Percentiles rank a stretch among this genome's conserved stretches.
phyloP scores from a whole-genome alignment of 1,140 invertebrate species.

The Phthorimaea operculella region DNA sequence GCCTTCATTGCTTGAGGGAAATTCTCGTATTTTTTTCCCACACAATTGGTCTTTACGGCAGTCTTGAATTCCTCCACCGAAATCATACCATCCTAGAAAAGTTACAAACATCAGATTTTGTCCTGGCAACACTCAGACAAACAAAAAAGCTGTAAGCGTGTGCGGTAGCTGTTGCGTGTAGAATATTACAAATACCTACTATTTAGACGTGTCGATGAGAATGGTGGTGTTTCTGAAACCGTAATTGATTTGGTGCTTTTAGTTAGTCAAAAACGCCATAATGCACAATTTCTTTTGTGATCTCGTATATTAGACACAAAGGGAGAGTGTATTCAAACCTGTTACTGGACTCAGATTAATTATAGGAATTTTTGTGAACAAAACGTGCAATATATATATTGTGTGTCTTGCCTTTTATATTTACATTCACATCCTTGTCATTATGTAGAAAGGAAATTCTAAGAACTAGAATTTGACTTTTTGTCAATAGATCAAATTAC shows the following conservation, averaged over 20 bases:
- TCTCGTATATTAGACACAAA: background rate
- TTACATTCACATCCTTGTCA: no score
- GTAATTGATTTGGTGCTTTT: constrained; percentile 2
- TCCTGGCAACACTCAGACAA: background rate
- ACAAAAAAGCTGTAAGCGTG: constrained; percentile 25
- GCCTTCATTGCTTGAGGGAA: constrained; percentile 85
- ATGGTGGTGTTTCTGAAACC: constrained; percentile 3
- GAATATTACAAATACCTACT: constrained; percentile 2
- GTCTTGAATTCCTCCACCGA: constrained; percentile 84
- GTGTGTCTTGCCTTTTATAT: background rate
- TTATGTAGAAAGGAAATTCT: no score
- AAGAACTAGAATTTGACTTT: no score
- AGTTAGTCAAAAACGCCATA: background rate
- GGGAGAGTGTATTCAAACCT: background rate
- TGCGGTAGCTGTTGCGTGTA: constrained; percentile 24
- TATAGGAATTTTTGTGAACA: background rate
- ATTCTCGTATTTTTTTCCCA: constrained; percentile 81
- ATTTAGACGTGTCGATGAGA: background rate
- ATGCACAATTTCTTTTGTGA: background rate
- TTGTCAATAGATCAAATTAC: no score
- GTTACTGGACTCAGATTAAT: background rate
- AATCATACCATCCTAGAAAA: constrained; percentile 80
- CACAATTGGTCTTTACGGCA: constrained; percentile 81
- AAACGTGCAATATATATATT: background rate
- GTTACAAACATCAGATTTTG: background rate